Percentiles rank a stretch among this genome's conserved stretches.
phyloP scores from a whole-genome alignment of 2,797 vertebrate species.

The Enteromius argenteus region DNA sequence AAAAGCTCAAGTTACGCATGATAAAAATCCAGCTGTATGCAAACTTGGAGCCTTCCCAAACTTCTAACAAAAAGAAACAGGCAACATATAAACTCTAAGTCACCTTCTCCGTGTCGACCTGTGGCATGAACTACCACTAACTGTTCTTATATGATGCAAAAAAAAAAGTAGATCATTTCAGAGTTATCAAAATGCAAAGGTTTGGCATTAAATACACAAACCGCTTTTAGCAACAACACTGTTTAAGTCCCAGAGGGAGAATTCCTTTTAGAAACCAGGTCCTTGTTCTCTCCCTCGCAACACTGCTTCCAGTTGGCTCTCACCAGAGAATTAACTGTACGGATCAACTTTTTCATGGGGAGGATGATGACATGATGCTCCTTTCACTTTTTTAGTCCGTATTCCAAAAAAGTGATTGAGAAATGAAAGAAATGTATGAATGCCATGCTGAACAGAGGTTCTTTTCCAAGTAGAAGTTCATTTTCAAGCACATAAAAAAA shows the following conservation, averaged over 20 bases:
- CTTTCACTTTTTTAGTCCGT: conserved; percentile 91
- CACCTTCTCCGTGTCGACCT: conserved; percentile 80
- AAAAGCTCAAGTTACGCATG: conserved; percentile 82
- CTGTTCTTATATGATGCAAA: conserved; percentile 85
- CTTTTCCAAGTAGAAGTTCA: conserved; percentile 72
- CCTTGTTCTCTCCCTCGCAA: conserved; percentile 74
- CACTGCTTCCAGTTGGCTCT: conserved; percentile 84
- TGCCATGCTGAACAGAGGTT: conserved; percentile 88
- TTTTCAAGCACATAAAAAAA: conserved; percentile 85
- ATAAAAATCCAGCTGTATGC: conserved; percentile 81
- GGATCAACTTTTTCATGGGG: conserved; percentile 77
- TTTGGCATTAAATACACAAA: conserved; percentile 86
- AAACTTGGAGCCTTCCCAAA: conserved; percentile 83
- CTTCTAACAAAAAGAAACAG: conserved; percentile 80
- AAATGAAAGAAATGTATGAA: conserved; percentile 89
- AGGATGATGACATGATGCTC: conserved; percentile 73
- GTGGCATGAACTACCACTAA: conserved; percentile 83
- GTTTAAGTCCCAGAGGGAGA: conserved; percentile 78
- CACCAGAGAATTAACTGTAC: conserved; percentile 84
- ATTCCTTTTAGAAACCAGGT: conserved; percentile 75
- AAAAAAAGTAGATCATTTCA: conserved; percentile 77
- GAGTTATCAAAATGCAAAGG: conserved; percentile 84
- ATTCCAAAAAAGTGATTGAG: conserved; percentile 95
- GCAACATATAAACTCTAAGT: conserved; percentile 83
- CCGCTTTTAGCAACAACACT: conserved; percentile 85